Percentiles rank a stretch among this genome's conserved stretches.
These are phyloP conservation scores for Channa argus DNA, from an alignment of 2,113 vertebrate genomes.

Conservation along the genomic window DNA sequence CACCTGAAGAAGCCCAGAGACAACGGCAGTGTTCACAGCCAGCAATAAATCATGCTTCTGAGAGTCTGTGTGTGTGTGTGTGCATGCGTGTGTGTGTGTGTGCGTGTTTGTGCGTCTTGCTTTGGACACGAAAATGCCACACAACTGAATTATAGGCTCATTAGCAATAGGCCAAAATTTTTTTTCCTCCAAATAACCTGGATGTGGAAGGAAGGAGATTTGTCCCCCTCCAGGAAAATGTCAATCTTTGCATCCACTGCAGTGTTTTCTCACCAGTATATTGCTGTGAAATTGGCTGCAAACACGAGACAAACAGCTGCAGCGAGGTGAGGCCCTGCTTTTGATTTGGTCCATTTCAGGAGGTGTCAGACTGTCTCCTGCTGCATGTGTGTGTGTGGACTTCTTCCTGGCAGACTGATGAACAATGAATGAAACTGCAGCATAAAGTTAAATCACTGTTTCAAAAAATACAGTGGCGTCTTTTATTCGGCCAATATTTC, in stretches of 20 bases:
- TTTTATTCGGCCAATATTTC: conserved; percentile 35
- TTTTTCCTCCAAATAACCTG: conserved; percentile 27
- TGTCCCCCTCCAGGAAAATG: conserved; percentile 7
- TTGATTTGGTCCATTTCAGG: conserved; percentile 44
- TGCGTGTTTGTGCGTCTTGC: conserved; percentile 13
- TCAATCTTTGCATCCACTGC: conserved; percentile 29
- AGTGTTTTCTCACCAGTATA: conserved; percentile 42
- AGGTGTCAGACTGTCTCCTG: conserved; percentile 38
- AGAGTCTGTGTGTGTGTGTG: conserved; percentile 3
- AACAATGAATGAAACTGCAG: conserved; percentile 18
- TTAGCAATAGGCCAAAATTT: conserved; percentile 36
- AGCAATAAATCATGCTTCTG: conserved; percentile 63
- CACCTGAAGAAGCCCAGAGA: conserved; percentile 75
- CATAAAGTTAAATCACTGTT: conserved; percentile 11
- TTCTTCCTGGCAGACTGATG: background rate
- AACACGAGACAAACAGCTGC: conserved; percentile 48
- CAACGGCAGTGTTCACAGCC: conserved; percentile 23
- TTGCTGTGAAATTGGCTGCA: conserved; percentile 52
- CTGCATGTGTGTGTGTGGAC: conserved; percentile 6
- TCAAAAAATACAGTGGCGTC: conserved; percentile 10
- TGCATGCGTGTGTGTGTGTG: no score
- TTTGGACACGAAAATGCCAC: conserved; percentile 38
- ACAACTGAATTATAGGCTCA: conserved; percentile 53
- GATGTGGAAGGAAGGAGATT: background rate
- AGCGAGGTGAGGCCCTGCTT: conserved; percentile 7